phyloP scores from a whole-genome alignment of 2,797 vertebrate species.

The Pelobates cultripes region DNA sequence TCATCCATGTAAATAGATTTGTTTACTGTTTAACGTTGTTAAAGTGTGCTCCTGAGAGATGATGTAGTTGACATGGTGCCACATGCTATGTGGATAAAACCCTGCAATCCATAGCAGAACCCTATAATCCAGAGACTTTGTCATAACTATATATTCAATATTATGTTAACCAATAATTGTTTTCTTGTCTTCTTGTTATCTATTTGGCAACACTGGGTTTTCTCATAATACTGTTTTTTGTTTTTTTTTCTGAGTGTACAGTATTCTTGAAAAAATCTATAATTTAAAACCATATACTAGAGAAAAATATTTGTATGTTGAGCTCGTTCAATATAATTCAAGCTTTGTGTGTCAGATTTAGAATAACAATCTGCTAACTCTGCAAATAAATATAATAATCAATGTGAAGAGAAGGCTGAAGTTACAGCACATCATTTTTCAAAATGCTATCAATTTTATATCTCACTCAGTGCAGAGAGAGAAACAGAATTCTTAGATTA shows the following conservation, averaged over 20 bases:
- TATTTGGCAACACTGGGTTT: neutral
- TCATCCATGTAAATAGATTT: too few species aligned
- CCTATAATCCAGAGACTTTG: too few species aligned
- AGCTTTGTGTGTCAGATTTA: conserved; percentile 27
- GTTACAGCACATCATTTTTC: conserved; percentile 16
- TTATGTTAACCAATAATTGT: neutral
- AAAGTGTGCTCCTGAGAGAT: too few species aligned
- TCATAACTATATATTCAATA: too few species aligned
- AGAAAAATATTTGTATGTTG: conserved; percentile 38
- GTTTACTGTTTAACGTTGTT: too few species aligned
- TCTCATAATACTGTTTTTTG: neutral
- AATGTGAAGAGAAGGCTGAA: conserved; percentile 11
- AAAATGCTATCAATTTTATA: conserved; percentile 18
- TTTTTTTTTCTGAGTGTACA: conserved; percentile 8
- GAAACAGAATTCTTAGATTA: neutral
- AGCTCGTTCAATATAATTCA: conserved; percentile 22
- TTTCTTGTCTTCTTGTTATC: neutral
- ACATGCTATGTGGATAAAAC: too few species aligned
- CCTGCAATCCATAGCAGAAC: too few species aligned
- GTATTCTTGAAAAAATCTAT: conserved; percentile 5
- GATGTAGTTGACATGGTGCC: too few species aligned
- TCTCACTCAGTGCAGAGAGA: neutral
- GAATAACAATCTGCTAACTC: conserved; percentile 38
- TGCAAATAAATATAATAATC: conserved; percentile 39
- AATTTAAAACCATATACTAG: conserved; percentile 19